Evolutionary conservation across 2,888 invertebrate species (phyloP).

Genomic region (Azorinus chamasolen): DNA sequence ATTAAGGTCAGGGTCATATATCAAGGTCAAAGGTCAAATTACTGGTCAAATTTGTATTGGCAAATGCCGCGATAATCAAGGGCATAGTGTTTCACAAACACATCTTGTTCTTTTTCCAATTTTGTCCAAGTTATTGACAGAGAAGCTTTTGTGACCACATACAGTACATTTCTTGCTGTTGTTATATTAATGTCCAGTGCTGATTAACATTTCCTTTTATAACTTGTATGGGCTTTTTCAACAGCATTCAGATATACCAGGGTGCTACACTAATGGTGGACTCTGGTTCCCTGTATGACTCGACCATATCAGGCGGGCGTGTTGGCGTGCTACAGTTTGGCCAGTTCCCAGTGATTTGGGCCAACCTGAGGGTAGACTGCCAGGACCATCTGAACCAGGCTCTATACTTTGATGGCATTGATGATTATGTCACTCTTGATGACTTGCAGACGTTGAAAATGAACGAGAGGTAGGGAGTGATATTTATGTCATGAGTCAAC

Average conservation of each 20-base stretch:
- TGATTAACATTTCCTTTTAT: too few relatives aligned
- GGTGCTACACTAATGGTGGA: constrained; percentile 70
- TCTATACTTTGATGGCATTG: constrained; percentile 73
- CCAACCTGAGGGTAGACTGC: constrained; percentile 72
- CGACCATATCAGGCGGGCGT: constrained; percentile 77
- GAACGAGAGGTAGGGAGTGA: constrained; percentile 46
- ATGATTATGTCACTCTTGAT: constrained; percentile 72
- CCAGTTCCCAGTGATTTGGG: constrained; percentile 72
- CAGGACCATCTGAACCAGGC: constrained; percentile 73
- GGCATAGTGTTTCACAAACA: too few relatives aligned
- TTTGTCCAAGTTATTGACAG: too few relatives aligned
- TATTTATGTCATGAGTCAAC: neutral
- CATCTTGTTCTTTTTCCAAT: too few relatives aligned
- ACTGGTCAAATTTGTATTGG: too few relatives aligned
- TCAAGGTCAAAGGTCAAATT: too few relatives aligned
- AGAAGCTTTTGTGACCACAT: too few relatives aligned
- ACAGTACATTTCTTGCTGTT: too few relatives aligned
- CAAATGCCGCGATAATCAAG: too few relatives aligned
- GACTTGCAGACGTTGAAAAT: constrained; percentile 39
- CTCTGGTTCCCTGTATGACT: constrained; percentile 77
- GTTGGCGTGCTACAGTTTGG: constrained; percentile 77
- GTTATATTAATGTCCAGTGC: too few relatives aligned
- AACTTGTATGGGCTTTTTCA: neutral
- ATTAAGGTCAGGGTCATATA: too few relatives aligned
- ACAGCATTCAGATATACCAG: constrained; percentile 72